Percentiles rank a stretch among this genome's conserved stretches.
Conservation (phyloP, 2,888 invertebrate species). For the Dryococelus australis region DNA sequence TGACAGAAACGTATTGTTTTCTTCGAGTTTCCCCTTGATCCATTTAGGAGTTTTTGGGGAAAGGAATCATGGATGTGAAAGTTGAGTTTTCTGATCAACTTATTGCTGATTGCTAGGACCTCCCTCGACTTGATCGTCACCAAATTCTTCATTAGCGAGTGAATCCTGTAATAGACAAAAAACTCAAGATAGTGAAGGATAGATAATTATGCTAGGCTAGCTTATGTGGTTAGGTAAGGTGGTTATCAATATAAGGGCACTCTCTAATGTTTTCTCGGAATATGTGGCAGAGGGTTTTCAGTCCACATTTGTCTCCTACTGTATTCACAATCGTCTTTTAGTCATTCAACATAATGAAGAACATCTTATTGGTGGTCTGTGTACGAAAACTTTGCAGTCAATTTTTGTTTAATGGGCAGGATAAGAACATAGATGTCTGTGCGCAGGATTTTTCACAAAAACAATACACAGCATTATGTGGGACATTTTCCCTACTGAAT, state of each 20-base stretch:
- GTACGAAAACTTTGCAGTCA: too few species aligned
- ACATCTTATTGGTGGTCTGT: too few species aligned
- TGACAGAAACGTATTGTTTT: background rate
- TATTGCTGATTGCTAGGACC: background rate
- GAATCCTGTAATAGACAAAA: background rate
- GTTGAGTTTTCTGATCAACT: background rate
- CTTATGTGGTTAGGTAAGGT: too few species aligned
- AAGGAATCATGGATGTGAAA: background rate
- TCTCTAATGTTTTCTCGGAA: too few species aligned
- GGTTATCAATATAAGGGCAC: too few species aligned
- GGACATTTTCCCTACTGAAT: background rate
- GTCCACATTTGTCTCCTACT: too few species aligned
- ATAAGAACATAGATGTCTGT: background rate
- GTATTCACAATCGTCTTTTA: too few species aligned
- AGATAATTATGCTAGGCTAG: too few species aligned
- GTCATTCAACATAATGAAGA: too few species aligned
- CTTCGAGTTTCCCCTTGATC: background rate
- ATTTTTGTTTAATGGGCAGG: background rate
- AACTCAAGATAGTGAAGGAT: background rate
- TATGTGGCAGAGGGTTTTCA: too few species aligned
- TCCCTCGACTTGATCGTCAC: background rate
- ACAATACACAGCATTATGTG: background rate
- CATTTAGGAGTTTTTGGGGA: background rate
- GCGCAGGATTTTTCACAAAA: background rate
- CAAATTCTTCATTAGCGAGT: background rate